Evolutionary conservation across 2,113 vertebrate genomes (phyloP).

Genomic region (Nycticorax nycticorax): DNA sequence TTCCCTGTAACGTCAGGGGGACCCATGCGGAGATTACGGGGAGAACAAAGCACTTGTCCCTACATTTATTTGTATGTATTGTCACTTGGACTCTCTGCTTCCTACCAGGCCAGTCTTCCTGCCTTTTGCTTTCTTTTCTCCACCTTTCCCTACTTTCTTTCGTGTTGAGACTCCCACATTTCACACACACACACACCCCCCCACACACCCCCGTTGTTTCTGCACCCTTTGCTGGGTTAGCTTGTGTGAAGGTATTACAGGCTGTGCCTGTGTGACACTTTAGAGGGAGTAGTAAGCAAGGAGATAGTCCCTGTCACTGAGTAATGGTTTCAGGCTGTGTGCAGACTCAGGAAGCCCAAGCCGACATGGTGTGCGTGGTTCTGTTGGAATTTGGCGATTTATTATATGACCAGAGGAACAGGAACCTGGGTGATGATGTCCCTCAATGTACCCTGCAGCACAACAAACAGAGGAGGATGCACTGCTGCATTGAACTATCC

Average conservation of each 20-base stretch:
- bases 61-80: neutral
- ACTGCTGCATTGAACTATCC: neutral
- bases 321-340: neutral
- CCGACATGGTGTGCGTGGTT: fast-evolving
- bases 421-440: neutral
- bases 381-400: neutral
- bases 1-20: neutral
- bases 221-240: neutral
- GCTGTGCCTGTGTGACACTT: neutral
- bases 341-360: neutral
- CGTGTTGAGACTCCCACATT: neutral
- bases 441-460: neutral
- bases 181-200: neutral
- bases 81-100: neutral
- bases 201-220: neutral
- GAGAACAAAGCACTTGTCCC: neutral
- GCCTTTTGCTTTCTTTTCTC: neutral
- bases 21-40: neutral
- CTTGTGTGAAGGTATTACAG: neutral
- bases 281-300: neutral
- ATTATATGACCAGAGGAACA: neutral
- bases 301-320: neutral
- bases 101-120: neutral
- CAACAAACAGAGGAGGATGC: neutral
- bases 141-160: neutral